Evolutionary conservation across 2,113 vertebrate species (phyloP).

Genomic region (Ptilorrhoa leucosticta): DNA sequence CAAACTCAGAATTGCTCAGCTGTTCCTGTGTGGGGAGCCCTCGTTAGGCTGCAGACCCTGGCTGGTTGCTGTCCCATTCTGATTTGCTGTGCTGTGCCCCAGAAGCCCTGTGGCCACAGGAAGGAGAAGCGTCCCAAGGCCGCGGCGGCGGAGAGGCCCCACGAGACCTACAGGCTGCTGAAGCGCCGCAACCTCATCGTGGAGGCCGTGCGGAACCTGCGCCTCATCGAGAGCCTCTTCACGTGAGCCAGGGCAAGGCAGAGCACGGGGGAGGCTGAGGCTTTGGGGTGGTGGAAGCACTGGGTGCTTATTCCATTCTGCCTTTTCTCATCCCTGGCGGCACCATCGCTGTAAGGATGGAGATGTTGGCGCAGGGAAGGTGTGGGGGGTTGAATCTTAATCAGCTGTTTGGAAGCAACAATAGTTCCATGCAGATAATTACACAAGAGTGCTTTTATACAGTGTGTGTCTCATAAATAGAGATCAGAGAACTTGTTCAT

Average conservation of each 20-base stretch:
- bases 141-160: conserved; percentile 54
- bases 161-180: conserved; percentile 87
- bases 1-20: neutral
- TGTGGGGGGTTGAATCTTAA: neutral
- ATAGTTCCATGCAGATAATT: neutral
- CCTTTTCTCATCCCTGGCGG: neutral
- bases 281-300: too few species aligned
- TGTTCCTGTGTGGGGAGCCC: neutral
- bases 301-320: neutral
- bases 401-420: neutral
- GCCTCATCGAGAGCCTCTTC: conserved; percentile 88
- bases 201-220: conserved; percentile 83
- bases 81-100: neutral
- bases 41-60: accelerated
- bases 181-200: conserved; percentile 93
- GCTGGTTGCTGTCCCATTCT: neutral
- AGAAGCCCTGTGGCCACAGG: conserved; percentile 25
- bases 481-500: neutral
- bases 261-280: accelerated
- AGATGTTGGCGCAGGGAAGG: neutral
- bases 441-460: neutral
- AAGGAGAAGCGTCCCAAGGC: conserved; percentile 7
- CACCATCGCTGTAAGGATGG: accelerated
- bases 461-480: neutral
- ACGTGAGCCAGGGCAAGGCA: conserved; percentile 72